Conservation (phyloP, 2,888 invertebrate genomes). For the Lepidocyrtinus sp. region DNA sequence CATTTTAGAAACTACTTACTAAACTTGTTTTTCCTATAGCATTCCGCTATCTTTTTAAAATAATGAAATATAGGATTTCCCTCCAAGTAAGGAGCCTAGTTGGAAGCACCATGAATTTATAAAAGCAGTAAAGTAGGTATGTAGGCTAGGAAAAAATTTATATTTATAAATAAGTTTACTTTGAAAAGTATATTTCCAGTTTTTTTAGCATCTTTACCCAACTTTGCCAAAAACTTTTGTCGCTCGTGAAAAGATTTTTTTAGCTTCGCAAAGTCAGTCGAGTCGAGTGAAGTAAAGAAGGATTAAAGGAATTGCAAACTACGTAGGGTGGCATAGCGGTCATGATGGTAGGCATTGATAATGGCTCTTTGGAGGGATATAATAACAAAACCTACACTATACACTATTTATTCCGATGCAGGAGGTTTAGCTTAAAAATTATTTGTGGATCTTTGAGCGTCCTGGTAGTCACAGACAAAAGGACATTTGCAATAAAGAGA, state of each 20-base stretch:
- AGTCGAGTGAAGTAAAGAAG: constrained; percentile 5
- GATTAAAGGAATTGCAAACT: constrained; percentile 10
- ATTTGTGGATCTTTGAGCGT: background rate
- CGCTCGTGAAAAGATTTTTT: background rate
- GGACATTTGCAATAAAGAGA: constrained; percentile 2
- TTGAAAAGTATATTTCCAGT: constrained; percentile 4
- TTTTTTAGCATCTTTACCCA: background rate
- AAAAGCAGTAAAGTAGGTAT: background rate
- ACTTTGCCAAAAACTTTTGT: constrained; percentile 5
- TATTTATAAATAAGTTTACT: constrained; percentile 11
- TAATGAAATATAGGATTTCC: constrained; percentile 12
- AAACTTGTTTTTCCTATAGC: too few species aligned
- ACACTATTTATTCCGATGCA: background rate
- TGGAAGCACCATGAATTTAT: background rate
- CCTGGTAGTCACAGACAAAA: constrained; percentile 3
- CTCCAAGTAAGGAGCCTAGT: background rate
- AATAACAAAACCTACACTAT: background rate
- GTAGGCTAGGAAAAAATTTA: constrained; percentile 1
- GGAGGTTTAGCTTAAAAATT: background rate
- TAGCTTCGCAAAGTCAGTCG: background rate
- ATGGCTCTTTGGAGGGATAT: constrained; percentile 7
- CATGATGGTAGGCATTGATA: constrained; percentile 1
- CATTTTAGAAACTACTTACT: too few species aligned
- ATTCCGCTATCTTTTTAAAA: background rate
- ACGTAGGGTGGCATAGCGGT: constrained; percentile 9